These are phyloP conservation scores for Machaerirhynchus nigripectus DNA, from an alignment of 2,113 vertebrate species.

Conservation along the genomic window DNA sequence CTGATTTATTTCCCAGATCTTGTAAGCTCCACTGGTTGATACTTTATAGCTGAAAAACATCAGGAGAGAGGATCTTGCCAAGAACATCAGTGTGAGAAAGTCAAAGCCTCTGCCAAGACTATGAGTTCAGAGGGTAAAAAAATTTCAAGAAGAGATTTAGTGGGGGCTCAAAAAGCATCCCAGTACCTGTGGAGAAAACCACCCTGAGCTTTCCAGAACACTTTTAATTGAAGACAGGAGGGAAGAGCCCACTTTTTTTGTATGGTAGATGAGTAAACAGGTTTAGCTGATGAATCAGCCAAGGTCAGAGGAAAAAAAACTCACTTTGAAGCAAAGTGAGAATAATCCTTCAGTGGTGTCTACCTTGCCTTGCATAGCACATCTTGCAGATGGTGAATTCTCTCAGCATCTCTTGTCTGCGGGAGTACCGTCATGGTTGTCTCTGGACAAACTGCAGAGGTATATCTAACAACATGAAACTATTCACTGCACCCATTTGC, in stretches of 20 bases:
- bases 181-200: neutral
- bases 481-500: neutral
- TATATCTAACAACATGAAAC: neutral
- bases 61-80: neutral
- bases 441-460: neutral
- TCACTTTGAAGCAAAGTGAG: neutral
- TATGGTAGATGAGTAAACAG: neutral
- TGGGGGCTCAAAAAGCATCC: neutral
- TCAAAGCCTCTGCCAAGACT: neutral
- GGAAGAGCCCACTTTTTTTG: neutral
- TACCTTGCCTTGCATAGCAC: neutral
- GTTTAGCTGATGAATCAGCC: neutral
- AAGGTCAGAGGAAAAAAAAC: neutral
- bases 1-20: neutral
- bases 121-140: neutral
- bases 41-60: neutral
- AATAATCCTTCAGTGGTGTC: neutral
- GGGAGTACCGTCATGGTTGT: neutral
- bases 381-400: neutral
- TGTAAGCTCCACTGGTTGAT: neutral
- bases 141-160: neutral
- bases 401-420: neutral
- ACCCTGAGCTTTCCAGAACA: neutral
- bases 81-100: neutral
- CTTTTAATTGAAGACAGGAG: neutral